Base-by-base conservation (phyloP, 2,888 invertebrate genomes). In the Sacculina carcini region DNA sequence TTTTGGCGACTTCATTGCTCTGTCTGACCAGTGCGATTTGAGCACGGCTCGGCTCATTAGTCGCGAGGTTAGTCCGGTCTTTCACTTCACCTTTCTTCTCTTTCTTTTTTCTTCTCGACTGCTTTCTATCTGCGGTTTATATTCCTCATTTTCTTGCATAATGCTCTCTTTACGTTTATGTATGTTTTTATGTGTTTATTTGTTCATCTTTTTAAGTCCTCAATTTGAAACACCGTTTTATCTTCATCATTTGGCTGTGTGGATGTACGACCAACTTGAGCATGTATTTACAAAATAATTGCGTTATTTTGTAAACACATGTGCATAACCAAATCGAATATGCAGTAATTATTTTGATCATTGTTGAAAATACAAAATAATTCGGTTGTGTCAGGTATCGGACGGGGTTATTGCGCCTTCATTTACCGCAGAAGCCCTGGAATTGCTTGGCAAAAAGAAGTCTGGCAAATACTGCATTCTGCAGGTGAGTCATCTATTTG, bases 391-490 rank as follows among this genome's bases (percentile, higher is more conserved):
- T 32, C 79, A 92, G 69, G 94, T 96, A 0, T 96, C 94, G 0
- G 96, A 98, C 66, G 96, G 96, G n/a, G 79, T 98, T 47, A 82
- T 98, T 59, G 96, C 96, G 0, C 94, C 96, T 0, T 85, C 81
- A 0, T 98, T 87, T 64, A 71, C 76, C 0, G 68, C 74, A 0
- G 82, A 79, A 58, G 96, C 96, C 2, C 65, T 96, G 36, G 76
- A 78, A 54, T 69, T 94, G 29, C 67, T 98, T 39, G 81, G 77
- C 61, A 92, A 90, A 67, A 98, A 98, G 71, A 98, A 98, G 65
- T 80, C 79, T 54, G 94, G 94, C 14, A 74, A 68, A 47, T 96
- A 94, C 63, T 92, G 90, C 61, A 72, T 96, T 21, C 68, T 96
- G 36, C 76, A 84, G 74, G 71, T 71, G 55, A 51, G 40, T 50